phyloP scores from a whole-genome alignment of 2,113 vertebrate genomes.

The Paraplagusia blochii region DNA sequence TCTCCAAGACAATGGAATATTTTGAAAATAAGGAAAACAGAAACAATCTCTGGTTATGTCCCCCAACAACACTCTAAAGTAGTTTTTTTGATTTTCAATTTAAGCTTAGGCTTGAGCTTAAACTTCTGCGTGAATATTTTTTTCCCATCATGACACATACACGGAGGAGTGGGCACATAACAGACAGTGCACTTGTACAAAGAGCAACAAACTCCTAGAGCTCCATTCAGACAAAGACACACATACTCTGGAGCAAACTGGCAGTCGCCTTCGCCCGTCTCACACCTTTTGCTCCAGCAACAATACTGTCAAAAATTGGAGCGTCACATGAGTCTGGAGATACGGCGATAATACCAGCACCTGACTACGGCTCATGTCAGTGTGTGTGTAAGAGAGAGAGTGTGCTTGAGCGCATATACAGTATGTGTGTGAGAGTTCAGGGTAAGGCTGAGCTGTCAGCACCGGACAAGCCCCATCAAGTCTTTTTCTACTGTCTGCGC shows the following conservation, averaged over 20 bases:
- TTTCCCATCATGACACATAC: slow-evolving; percentile 5
- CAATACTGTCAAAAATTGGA: slow-evolving; percentile 55
- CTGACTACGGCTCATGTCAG: slow-evolving; percentile 45
- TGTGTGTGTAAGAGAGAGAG: slow-evolving; percentile 7
- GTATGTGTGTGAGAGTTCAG: slow-evolving; percentile 52
- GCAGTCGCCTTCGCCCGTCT: slow-evolving; percentile 57
- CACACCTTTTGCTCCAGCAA: slow-evolving; percentile 51
- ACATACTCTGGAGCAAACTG: slow-evolving; percentile 48
- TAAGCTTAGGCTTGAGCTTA: no score
- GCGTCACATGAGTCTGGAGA: slow-evolving; percentile 51
- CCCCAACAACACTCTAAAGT: no score
- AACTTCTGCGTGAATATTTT: slow-evolving; percentile 18
- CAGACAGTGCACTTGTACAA: slow-evolving; percentile 6
- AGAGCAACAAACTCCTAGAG: slow-evolving; percentile 31
- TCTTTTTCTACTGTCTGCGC: slow-evolving; percentile 51
- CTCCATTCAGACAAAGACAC: slow-evolving; percentile 25
- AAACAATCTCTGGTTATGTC: no score
- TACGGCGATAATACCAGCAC: slow-evolving; percentile 54
- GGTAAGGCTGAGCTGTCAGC: slow-evolving; percentile 56
- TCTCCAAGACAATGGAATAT: no score
- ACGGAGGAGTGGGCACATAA: slow-evolving; percentile 1
- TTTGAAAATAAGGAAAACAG: no score
- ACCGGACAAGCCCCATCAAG: slow-evolving; percentile 58
- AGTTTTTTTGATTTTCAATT: no score
- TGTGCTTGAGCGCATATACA: not conserved